phyloP scores from a whole-genome alignment of 2,888 invertebrate species.

The Drosophila sordidapex region DNA sequence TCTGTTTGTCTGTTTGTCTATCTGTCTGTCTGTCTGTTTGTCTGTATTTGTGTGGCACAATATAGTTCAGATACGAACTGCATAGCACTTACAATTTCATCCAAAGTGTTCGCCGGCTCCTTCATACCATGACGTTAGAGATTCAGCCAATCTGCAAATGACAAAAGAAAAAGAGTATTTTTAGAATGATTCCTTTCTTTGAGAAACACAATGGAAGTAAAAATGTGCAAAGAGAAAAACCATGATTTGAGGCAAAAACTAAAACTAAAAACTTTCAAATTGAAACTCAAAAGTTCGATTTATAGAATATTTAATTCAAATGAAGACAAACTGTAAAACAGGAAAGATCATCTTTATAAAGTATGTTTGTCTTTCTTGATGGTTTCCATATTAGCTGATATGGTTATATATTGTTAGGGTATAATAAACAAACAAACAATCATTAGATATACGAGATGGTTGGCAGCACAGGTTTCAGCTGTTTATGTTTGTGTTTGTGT shows the following conservation, averaged over 20 bases:
- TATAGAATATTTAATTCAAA: neutral
- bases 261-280: neutral
- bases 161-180: slow-evolving; percentile 57
- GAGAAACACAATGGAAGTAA: neutral
- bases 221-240: too few species aligned
- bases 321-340: neutral
- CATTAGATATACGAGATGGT: slow-evolving; percentile 60
- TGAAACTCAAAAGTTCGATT: neutral
- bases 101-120: slow-evolving; percentile 93
- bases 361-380: neutral
- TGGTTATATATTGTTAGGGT: slow-evolving; percentile 5
- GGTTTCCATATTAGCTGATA: neutral
- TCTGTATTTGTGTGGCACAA: slow-evolving; percentile 21
- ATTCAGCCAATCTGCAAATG: slow-evolving; percentile 87
- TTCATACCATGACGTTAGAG: slow-evolving; percentile 92
- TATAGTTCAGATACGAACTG: slow-evolving; percentile 40
- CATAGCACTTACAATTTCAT: slow-evolving; percentile 89
- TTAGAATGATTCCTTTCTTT: neutral
- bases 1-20: neutral
- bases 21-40: neutral
- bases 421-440: slow-evolving; percentile 65
- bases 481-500: slow-evolving; percentile 13
- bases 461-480: slow-evolving; percentile 36
- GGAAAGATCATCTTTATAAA: neutral
- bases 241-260: too few species aligned